Evolutionary conservation across 1,140 invertebrate genomes (phyloP).

Genomic region (Delia radicum): DNA sequence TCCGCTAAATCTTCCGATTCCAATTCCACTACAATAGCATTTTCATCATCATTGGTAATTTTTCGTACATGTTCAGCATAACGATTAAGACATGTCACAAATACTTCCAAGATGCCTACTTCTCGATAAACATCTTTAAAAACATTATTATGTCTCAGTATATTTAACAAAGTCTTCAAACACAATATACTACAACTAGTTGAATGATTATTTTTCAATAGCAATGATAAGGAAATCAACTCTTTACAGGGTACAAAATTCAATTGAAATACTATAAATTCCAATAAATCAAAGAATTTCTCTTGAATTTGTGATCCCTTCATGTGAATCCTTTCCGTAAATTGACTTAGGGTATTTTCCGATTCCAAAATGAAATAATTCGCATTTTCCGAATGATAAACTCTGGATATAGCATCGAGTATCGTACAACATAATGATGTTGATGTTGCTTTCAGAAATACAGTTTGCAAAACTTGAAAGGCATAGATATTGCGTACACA

Average conservation of each 20-base stretch:
- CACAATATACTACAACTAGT: constrained; percentile 81
- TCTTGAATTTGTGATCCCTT: constrained; percentile 91
- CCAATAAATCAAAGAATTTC: constrained; percentile 93
- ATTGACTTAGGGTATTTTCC: constrained; percentile 92
- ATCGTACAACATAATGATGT: constrained; percentile 84
- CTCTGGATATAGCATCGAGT: constrained; percentile 92
- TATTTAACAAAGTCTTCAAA: constrained; percentile 84
- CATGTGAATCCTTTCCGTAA: constrained; percentile 90
- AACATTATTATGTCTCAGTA: constrained; percentile 83
- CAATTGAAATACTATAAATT: constrained; percentile 95
- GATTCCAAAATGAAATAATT: constrained; percentile 99
- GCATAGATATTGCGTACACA: constrained; percentile 93
- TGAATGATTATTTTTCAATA: constrained; percentile 82
- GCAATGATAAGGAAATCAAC: constrained; percentile 90
- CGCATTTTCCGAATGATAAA: constrained; percentile 96
- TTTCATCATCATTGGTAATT: constrained; percentile 48
- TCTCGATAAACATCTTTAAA: constrained; percentile 98
- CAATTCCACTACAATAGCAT: constrained; percentile 34
- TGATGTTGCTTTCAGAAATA: constrained; percentile 88
- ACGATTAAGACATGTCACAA: constrained; percentile 88
- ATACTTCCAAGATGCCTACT: constrained; percentile 95
- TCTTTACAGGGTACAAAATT: constrained; percentile 99
- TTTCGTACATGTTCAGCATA: constrained; percentile 67
- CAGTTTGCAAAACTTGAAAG: constrained; percentile 91
- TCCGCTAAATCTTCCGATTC: constrained; percentile 63